These are phyloP conservation scores for Helicoverpa armigera DNA, from an alignment of 1,140 invertebrate species.

Conservation along the genomic window DNA sequence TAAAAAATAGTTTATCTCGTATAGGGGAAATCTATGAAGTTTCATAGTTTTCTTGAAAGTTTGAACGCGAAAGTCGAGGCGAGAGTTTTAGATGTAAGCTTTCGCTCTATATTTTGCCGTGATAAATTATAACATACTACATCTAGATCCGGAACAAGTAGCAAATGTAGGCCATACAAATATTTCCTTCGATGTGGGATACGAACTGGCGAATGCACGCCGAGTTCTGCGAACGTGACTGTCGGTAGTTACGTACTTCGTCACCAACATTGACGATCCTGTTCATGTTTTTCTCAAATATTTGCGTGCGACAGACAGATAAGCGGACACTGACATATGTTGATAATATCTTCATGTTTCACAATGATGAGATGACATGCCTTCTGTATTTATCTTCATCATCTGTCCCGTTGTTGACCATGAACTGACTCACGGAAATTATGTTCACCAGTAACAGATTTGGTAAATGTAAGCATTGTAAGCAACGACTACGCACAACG, in stretches of 20 bases:
- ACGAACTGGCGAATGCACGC: neutral
- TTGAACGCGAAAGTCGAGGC: conserved; percentile 13
- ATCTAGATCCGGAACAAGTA: conserved; percentile 29
- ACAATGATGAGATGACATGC: conserved; percentile 3
- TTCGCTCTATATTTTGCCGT: conserved; percentile 35
- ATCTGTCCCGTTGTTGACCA: neutral
- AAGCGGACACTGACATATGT: conserved; percentile 42
- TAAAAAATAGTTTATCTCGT: conserved; percentile 25
- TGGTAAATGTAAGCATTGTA: too few relatives aligned
- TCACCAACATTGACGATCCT: conserved; percentile 1
- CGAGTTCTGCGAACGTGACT: neutral
- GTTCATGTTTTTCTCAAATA: conserved; percentile 39
- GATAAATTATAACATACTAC: conserved; percentile 22
- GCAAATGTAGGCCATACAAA: conserved; percentile 32
- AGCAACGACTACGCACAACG: too few relatives aligned
- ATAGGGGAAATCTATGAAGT: conserved; percentile 18
- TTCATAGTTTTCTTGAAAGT: conserved; percentile 30
- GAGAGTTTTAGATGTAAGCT: conserved; percentile 24
- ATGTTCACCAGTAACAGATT: too few relatives aligned
- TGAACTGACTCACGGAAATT: neutral
- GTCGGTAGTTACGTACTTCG: neutral
- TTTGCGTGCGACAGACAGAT: conserved; percentile 39
- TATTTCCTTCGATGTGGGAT: conserved; percentile 18
- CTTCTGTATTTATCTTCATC: conserved; percentile 5
- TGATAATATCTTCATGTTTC: conserved; percentile 27